A percentile compares a stretch with the other conserved stretches of the same genome.
phyloP scores from a whole-genome alignment of 1,140 invertebrate genomes.

The Adelges cooleyi region DNA sequence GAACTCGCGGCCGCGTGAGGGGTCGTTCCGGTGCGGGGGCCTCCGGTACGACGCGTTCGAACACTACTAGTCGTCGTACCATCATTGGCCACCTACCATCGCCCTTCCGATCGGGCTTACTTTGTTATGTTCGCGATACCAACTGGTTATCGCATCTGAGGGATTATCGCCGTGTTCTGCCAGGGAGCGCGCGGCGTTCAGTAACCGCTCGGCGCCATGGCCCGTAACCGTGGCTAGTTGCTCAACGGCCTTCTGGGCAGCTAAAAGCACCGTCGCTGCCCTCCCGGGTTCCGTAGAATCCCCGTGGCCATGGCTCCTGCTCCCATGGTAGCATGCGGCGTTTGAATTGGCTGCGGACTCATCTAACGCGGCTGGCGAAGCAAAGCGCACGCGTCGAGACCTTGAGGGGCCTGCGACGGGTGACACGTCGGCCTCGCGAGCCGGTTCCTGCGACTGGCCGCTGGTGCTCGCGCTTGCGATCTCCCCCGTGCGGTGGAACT shows the following conservation, averaged over 20 bases:
- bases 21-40: too few species aligned
- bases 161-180: background rate
- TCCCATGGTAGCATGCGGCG: too few species aligned
- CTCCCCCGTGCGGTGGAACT: too few species aligned
- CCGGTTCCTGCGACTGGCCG: background rate
- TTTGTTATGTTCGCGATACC: background rate
- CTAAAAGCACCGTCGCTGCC: background rate
- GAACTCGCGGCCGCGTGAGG: too few species aligned
- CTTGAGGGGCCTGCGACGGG: background rate
- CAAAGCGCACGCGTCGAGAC: background rate
- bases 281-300: too few species aligned
- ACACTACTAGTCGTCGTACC: too few species aligned
- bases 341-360: background rate
- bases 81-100: too few species aligned
- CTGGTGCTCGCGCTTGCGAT: too few species aligned
- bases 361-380: background rate
- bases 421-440: background rate
- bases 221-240: background rate
- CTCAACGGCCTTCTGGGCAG: background rate
- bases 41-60: conserved; percentile 8
- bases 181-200: too few species aligned
- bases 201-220: background rate
- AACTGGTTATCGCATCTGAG: background rate
- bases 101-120: too few species aligned
- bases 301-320: too few species aligned